These are phyloP conservation scores for Naso thynnoides DNA, from an alignment of 2,797 vertebrate genomes.

Conservation along the genomic window DNA sequence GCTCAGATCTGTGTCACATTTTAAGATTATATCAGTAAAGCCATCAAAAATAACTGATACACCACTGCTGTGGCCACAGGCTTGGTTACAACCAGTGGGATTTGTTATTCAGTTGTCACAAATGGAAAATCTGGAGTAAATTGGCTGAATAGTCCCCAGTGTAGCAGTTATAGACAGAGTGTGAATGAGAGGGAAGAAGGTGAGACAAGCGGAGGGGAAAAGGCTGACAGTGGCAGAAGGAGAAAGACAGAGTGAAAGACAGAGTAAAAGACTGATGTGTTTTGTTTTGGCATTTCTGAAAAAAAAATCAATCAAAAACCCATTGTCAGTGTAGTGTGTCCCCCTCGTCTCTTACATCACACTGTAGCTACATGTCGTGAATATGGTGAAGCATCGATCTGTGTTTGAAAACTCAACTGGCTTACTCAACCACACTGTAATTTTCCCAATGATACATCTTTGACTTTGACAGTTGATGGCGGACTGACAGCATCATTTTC, in stretches of 20 bases:
- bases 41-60: slow-evolving; percentile 14
- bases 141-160: slow-evolving; percentile 29
- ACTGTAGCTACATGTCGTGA: background rate
- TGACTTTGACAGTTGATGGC: slow-evolving; percentile 39
- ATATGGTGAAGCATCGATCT: slow-evolving; percentile 35
- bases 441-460: slow-evolving; percentile 26
- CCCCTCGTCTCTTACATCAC: slow-evolving; percentile 9
- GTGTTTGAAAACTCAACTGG: slow-evolving; percentile 10
- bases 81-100: slow-evolving; percentile 1
- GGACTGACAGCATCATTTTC: slow-evolving; percentile 37
- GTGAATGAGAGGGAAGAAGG: background rate
- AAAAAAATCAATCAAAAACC: slow-evolving; percentile 38
- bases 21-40: slow-evolving; percentile 30
- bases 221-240: background rate
- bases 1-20: background rate
- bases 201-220: slow-evolving; percentile 9
- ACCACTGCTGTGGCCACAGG: slow-evolving; percentile 5
- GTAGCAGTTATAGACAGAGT: slow-evolving; percentile 1
- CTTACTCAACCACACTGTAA: slow-evolving; percentile 18
- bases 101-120: background rate
- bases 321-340: slow-evolving; percentile 27
- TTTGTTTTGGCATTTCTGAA: slow-evolving; percentile 34
- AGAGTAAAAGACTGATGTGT: slow-evolving; percentile 23
- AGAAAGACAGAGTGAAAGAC: background rate
- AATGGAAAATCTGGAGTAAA: slow-evolving; percentile 32